Base-by-base conservation (phyloP, 2,888 invertebrate genomes). In the Nipponacmea schrenckii region DNA sequence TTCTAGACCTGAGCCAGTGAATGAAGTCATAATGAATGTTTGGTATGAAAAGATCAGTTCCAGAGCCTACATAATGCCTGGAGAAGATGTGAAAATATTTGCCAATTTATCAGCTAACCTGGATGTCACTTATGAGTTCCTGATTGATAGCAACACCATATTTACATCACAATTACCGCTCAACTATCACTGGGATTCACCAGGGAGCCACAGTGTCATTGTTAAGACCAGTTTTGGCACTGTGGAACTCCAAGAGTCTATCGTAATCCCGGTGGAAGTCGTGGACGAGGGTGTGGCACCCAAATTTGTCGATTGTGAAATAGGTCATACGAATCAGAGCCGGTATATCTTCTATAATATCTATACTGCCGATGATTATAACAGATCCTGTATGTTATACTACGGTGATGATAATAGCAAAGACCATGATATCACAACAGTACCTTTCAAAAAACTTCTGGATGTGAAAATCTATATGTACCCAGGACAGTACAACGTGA, bases 61-160 rank as follows among this genome's bases (percentile, higher is more conserved):
- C 1, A 78, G 81, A 50, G 62, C 72, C 14, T 87, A 88, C 74
- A 81, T 83, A 10, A 81, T 83, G 69, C 86, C 87, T 1, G 72
- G 77, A 4, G 87, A 88, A 71, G 81, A 83, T 10, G 79, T 87
- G 0, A 39, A 71, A 8, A 80, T 86, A 15, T 46, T 70, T 8
- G 75, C 84, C 8, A 76, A 72, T 4, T 76, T 79, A 10, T 76
- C 79, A 56, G 71, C 82, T 39, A 67, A 70, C 12, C 74, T 80
- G 1, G 68, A 74, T 12, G 78, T 81, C 31, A 75, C 73, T n/a
- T 86, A 81, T 68, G 70, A 48, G 26, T 70, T 86, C 17, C 80
- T 82, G 45, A 86, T 86, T 71, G 83, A 82, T 3, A 86, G 87
- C 71, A 85, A 84, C 0, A 71, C 67, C 0, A 74, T 62, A 1